Evolutionary conservation across 2,888 invertebrate genomes (phyloP).

Genomic region (Matsumyia berberina): DNA sequence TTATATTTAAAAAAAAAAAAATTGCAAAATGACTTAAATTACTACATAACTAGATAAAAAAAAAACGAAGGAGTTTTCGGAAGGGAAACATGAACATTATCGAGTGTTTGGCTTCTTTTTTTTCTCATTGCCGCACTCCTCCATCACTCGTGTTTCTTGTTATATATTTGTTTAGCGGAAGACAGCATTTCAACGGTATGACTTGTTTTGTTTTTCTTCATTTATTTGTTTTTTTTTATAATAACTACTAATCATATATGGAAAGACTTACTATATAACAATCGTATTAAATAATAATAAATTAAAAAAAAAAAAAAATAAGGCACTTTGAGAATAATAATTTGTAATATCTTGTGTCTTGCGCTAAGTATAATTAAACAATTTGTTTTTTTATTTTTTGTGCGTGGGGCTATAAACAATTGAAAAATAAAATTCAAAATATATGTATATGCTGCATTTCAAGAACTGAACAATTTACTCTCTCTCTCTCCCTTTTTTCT

Average conservation of each 20-base stretch:
- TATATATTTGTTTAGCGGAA: slow-evolving; percentile 65
- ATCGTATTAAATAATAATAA: slow-evolving; percentile 74
- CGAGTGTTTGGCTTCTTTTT: slow-evolving; percentile 1
- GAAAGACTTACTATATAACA: slow-evolving; percentile 74
- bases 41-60: slow-evolving; percentile 68
- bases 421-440: slow-evolving; percentile 33
- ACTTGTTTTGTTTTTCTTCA: slow-evolving; percentile 58
- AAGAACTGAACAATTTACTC: slow-evolving; percentile 45
- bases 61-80: slow-evolving; percentile 13
- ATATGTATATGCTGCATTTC: slow-evolving; percentile 59
- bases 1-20: slow-evolving; percentile 51
- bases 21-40: slow-evolving; percentile 73
- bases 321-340: slow-evolving; percentile 81
- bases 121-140: slow-evolving; percentile 20
- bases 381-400: slow-evolving; percentile 13
- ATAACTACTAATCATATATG: slow-evolving; percentile 62
- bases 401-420: slow-evolving; percentile 57
- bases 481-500: slow-evolving; percentile 17
- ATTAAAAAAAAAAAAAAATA: slow-evolving; percentile 78
- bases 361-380: slow-evolving; percentile 47
- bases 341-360: slow-evolving; percentile 76
- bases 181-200: slow-evolving; percentile 70
- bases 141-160: slow-evolving; percentile 15
- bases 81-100: slow-evolving; percentile 27
- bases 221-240: slow-evolving; percentile 45